A percentile compares a stretch with the other conserved stretches of the same genome.
Conservation (phyloP, 2,113 vertebrate species). For the Gobiocypris rarus region DNA sequence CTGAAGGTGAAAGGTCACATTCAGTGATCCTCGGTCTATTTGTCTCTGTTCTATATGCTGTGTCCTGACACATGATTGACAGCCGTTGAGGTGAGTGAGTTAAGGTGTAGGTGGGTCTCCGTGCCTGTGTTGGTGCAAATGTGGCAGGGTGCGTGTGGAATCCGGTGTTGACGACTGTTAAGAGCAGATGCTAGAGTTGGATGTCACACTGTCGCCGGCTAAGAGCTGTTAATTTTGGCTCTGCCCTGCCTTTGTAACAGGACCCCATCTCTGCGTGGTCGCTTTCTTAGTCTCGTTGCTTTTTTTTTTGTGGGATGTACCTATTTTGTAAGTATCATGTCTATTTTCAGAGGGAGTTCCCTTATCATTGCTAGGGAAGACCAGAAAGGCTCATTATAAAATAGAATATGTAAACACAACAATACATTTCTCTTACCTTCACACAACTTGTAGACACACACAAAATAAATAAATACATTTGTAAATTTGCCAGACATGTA, state of each 20-base stretch:
- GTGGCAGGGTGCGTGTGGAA: slow-evolving; percentile 69
- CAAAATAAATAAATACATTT: background rate
- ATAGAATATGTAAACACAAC: background rate
- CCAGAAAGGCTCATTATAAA: background rate
- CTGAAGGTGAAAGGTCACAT: slow-evolving; percentile 52
- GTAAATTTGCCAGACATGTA: background rate
- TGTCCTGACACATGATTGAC: slow-evolving; percentile 64
- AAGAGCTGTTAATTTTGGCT: slow-evolving; percentile 82
- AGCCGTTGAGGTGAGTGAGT: slow-evolving; percentile 67
- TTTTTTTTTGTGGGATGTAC: background rate
- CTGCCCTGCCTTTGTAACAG: slow-evolving; percentile 64
- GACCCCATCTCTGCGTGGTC: slow-evolving; percentile 2
- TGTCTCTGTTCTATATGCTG: slow-evolving; percentile 33
- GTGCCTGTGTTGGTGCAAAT: slow-evolving; percentile 72
- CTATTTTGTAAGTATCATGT: background rate
- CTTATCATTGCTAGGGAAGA: slow-evolving; percentile 46
- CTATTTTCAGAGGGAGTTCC: slow-evolving; percentile 74
- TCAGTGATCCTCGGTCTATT: slow-evolving; percentile 13
- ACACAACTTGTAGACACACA: background rate
- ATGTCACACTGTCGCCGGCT: slow-evolving; percentile 73
- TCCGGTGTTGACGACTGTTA: slow-evolving; percentile 66
- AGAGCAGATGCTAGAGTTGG: slow-evolving; percentile 71
- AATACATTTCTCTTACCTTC: background rate
- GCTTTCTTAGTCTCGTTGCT: slow-evolving; percentile 15
- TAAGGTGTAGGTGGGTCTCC: slow-evolving; percentile 68